Base-by-base conservation (phyloP, 2,113 vertebrate genomes). In the Nyctibius bracteatus region DNA sequence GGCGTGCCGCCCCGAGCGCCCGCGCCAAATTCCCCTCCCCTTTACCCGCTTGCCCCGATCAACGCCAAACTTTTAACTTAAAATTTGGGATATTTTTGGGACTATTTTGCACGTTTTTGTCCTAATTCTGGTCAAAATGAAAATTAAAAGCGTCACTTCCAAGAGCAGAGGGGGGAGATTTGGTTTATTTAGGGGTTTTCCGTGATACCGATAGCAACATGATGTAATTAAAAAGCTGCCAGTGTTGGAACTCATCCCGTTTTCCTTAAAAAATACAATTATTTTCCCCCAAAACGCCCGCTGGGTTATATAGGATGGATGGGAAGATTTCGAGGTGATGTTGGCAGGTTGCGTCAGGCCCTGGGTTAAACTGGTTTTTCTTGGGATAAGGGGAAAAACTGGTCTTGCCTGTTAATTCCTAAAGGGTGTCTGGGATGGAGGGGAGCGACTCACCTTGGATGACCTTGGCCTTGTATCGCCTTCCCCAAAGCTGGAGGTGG, bases 301-400 rank as follows among this genome's bases (percentile, higher is more conserved):
- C 49, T 35, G 75, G n/a, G 33, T 70, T 74, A 6, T n/a, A 8
- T 9, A 11, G 62, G 52, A 25, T 16, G 77, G 65, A 37, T 58
- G 70, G 71, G 65, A 77, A 71, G 25, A 28, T 67, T 62, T 33
- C 1, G 18, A 41, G 37, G 46, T 3, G 33, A 46, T 30, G 14
- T 31, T 8, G 23, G 35, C 71, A 25, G 54, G 88, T 91, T 72
- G 71, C 24, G 2, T 67, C 82, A 87, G 78, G 72, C 66, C 0
- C 19, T 10, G 44, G n/a, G 57, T 86, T 51, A 92, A 96, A 97
- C 97, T 92, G 97, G 96, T 97, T 98, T 96, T 89, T 96, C 95
- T 83, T 55, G 92, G 49, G 49, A 75, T 81, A 35, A 18, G 84
- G 31, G 31, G 65, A 6, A 73, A 55, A 94, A 95, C 97, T 81